Evolutionary conservation across 2,113 vertebrate species (phyloP), one percentile per base, ranked within the genome.

Genomic region (Hippocampus zosterae): DNA sequence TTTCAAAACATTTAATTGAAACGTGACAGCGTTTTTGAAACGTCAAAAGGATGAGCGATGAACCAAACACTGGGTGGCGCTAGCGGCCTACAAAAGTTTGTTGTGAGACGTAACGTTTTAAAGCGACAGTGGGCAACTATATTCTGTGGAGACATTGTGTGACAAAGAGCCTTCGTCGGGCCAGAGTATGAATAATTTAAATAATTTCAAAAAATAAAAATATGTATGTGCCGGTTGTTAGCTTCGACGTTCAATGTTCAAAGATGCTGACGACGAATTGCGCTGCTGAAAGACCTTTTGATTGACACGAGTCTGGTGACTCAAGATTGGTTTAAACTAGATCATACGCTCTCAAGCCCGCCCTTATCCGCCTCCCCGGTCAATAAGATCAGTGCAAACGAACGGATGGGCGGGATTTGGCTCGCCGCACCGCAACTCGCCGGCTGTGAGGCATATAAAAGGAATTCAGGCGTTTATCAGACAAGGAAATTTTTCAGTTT

Each of bases 361-460:
- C 84, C 88, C 10, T 2, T 8, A 16, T 46, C 7, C 16, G 29
- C 1, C 3, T 0, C 0, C 2, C 16, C 5, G 67, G 0, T 87
- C 81, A 89, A 88, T 84, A 0, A 23, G 23, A 52, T 62, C 0
- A 8, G 6, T 4, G 53, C 9, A 37, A 57, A 13, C 3, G 2
- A 8, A 1, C 9, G 19, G 67, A 66, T 71, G 29, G 25, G 71
- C 76, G 71, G 8, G 71, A 71, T 12, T 15, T 21, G 0, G 0
- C 44, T 23, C 11, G 8, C 15, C 23, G 65, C 57, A 1, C 25
- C 48, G 59, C 4, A 3, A 50, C 2, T 72, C 79, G 83, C 74
- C 81, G 85, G 83, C 72, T 61, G 8, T n/a, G n/a, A 0, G 15
- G 1, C 89, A 90, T 91, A 91, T 81, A 88, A 55, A 0, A 8